Percentiles rank a stretch among this genome's conserved stretches.
phyloP scores from a whole-genome alignment of 2,888 invertebrate genomes.

The Hoplodrina blanda region DNA sequence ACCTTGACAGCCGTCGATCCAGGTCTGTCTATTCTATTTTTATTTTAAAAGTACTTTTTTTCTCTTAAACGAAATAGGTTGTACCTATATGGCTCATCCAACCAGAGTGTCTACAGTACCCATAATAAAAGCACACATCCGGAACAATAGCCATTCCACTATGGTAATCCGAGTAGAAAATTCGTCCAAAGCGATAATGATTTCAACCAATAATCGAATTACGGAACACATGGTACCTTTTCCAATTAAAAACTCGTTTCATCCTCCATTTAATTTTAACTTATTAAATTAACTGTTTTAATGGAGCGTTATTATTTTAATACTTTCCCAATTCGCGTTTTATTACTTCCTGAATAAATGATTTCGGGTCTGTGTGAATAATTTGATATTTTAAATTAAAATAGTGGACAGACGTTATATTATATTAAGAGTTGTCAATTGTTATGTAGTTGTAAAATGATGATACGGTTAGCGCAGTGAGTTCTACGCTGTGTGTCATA shows the following conservation, averaged over 20 bases:
- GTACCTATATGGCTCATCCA: too few relatives aligned
- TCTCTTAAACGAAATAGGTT: too few relatives aligned
- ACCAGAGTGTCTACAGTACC: too few relatives aligned
- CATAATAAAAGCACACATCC: constrained; percentile 23
- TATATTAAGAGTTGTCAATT: too few relatives aligned
- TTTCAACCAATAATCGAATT: constrained; percentile 40
- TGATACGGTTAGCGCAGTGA: too few relatives aligned
- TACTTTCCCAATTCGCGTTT: constrained; percentile 22
- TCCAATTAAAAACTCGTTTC: constrained; percentile 51
- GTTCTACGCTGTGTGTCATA: too few relatives aligned
- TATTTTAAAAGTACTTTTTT: too few relatives aligned
- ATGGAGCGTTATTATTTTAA: constrained; percentile 46
- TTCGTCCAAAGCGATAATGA: constrained; percentile 33
- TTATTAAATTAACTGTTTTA: constrained; percentile 49
- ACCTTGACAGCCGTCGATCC: too few relatives aligned
- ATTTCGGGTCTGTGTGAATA: background rate
- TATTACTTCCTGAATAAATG: constrained; percentile 20
- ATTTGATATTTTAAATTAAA: constrained; percentile 1
- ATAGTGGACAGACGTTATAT: too few relatives aligned
- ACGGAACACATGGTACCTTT: constrained; percentile 37
- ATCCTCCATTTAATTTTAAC: constrained; percentile 46
- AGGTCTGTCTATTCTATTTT: too few relatives aligned
- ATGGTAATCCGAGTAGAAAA: constrained; percentile 16
- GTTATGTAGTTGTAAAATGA: too few relatives aligned
- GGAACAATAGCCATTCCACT: constrained; percentile 27